Conservation (phyloP, 2,113 vertebrate species). For the Otis tarda region DNA sequence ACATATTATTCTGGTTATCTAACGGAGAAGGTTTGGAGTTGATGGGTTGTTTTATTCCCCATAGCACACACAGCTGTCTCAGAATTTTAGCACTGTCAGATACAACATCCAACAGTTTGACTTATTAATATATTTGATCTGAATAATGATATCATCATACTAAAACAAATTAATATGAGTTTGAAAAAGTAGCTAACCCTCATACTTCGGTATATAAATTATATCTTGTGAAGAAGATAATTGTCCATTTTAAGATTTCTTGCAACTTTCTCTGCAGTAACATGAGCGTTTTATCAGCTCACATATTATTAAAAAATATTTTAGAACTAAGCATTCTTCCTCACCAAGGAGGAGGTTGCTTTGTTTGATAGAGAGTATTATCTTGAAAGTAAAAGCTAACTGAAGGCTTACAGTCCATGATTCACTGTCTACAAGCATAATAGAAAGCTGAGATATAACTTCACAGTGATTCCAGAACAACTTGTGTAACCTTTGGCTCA, state of each 20-base stretch:
- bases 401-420: not conserved
- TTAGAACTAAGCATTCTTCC: not conserved
- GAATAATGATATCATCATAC: not conserved
- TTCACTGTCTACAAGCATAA: not conserved
- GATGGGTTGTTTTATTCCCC: constrained; percentile 3
- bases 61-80: constrained; percentile 21
- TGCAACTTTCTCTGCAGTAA: not conserved
- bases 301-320: not conserved
- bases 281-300: not conserved
- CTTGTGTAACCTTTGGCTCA: not conserved
- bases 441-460: not conserved
- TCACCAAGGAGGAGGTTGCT: not conserved
- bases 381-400: not conserved
- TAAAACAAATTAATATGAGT: not conserved
- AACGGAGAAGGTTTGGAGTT: not conserved
- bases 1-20: constrained; percentile 13
- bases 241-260: not conserved
- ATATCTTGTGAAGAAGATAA: not conserved
- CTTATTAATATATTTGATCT: not conserved
- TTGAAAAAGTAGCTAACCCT: not conserved
- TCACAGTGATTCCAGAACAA: not conserved
- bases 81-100: not conserved
- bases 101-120: not conserved
- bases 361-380: not conserved
- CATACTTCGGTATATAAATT: not conserved